Conservation (phyloP, 1,140 invertebrate species). For the Zaprionus ghesquierei region DNA sequence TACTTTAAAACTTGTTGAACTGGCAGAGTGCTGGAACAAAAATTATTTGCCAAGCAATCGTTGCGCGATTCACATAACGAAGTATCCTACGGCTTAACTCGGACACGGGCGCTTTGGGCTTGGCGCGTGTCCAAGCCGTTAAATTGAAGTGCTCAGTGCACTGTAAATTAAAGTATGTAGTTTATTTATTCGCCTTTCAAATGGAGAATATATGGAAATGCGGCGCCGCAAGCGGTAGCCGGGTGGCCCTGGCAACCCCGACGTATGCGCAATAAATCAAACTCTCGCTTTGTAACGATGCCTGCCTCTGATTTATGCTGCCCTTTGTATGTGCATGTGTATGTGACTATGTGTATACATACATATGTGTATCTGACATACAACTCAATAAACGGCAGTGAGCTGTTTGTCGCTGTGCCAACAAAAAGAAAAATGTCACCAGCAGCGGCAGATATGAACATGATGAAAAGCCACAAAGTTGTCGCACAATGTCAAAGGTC, state of each 20-base stretch:
- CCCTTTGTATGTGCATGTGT: background rate
- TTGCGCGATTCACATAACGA: background rate
- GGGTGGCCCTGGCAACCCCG: background rate
- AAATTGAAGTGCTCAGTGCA: slow-evolving; percentile 1
- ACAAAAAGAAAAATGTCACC: slow-evolving; percentile 35
- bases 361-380: background rate
- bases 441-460: slow-evolving; percentile 39
- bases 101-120: background rate
- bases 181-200: slow-evolving; percentile 9
- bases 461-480: slow-evolving; percentile 56
- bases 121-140: slow-evolving; percentile 15
- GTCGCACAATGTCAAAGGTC: slow-evolving; percentile 66
- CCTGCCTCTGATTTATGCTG: slow-evolving; percentile 62
- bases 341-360: background rate
- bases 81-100: background rate
- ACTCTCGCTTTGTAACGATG: slow-evolving; percentile 22
- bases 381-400: slow-evolving; percentile 58
- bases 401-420: slow-evolving; percentile 23
- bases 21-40: slow-evolving; percentile 20
- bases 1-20: slow-evolving; percentile 57
- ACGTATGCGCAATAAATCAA: slow-evolving; percentile 46
- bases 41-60: slow-evolving; percentile 15
- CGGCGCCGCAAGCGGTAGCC: background rate
- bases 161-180: slow-evolving; percentile 17
- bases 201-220: slow-evolving; percentile 24